Conservation (phyloP, 1,140 invertebrate species). For the Orius laevigatus region DNA sequence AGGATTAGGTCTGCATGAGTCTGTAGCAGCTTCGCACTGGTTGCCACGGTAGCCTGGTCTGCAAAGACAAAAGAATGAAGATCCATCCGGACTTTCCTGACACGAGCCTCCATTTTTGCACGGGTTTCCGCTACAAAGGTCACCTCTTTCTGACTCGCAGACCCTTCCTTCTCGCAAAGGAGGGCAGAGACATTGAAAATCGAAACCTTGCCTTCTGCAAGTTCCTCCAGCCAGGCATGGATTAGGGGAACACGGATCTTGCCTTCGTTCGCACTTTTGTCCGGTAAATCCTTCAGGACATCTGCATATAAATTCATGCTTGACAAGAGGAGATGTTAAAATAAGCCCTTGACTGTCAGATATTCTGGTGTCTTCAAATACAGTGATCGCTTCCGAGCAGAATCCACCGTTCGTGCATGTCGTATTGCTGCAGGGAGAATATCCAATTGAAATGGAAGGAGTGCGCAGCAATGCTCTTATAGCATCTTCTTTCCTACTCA, state of each 20-base stretch:
- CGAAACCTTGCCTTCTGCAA: constrained; percentile 62
- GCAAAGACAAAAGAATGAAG: constrained; percentile 78
- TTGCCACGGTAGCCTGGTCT: constrained; percentile 74
- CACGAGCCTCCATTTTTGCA: constrained; percentile 82
- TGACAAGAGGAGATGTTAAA: constrained; percentile 59
- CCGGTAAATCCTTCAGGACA: constrained; percentile 67
- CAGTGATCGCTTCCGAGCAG: constrained; percentile 53
- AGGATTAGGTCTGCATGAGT: constrained; percentile 79
- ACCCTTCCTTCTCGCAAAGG: constrained; percentile 55
- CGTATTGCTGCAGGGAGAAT: constrained; percentile 49
- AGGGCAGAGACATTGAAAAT: constrained; percentile 69
- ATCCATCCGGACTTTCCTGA: constrained; percentile 65
- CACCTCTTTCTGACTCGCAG: constrained; percentile 69
- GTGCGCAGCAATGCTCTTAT: constrained; percentile 43
- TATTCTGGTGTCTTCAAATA: constrained; percentile 49
- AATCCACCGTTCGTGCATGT: constrained; percentile 58
- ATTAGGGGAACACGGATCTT: constrained; percentile 82
- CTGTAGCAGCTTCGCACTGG: constrained; percentile 67
- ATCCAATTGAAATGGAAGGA: constrained; percentile 40
- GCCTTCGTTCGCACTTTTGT: constrained; percentile 57
- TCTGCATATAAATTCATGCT: constrained; percentile 59
- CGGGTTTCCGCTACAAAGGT: constrained; percentile 65
- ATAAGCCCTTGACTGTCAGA: constrained; percentile 62
- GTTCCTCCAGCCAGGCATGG: constrained; percentile 67
- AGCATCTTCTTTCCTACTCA: constrained; percentile 43